These are phyloP conservation scores for Temnothorax nylanderi DNA, from an alignment of 1,140 invertebrate genomes.

Conservation along the genomic window DNA sequence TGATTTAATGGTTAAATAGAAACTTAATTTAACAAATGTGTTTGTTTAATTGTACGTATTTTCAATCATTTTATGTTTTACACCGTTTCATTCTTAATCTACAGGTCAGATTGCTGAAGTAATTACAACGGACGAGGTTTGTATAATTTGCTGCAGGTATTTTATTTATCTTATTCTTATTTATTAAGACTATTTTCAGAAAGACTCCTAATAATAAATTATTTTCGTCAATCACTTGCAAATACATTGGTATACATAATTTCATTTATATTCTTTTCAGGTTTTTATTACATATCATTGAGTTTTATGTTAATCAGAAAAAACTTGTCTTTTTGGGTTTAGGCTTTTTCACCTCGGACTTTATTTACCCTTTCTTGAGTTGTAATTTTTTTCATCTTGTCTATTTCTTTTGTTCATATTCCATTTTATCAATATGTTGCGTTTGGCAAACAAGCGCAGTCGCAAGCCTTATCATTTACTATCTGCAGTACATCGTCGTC, in stretches of 20 bases:
- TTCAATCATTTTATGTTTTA: neutral
- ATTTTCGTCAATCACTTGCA: neutral
- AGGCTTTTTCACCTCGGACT: neutral
- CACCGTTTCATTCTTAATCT: neutral
- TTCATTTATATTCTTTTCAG: too few species aligned
- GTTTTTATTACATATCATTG: too few species aligned
- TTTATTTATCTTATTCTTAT: too few species aligned
- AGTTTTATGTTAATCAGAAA: too few species aligned
- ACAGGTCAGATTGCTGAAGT: neutral
- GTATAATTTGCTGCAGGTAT: neutral
- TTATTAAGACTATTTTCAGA: too few species aligned
- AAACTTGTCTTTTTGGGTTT: neutral
- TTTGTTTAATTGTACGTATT: neutral
- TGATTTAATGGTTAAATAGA: neutral
- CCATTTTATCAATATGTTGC: neutral
- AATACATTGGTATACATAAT: too few species aligned
- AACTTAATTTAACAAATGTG: neutral
- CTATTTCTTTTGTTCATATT: neutral
- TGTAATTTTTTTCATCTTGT: neutral
- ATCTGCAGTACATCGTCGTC: neutral
- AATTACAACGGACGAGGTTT: neutral
- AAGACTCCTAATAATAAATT: neutral
- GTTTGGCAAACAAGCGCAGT: neutral
- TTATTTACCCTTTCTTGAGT: neutral
- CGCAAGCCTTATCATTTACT: constrained; percentile 9